Percentiles rank a stretch among this genome's conserved stretches.
Evolutionary conservation across 37 sponge, comb jelly and placozoan species (phyloP).

Genomic region (Petrosia ficiformis): DNA sequence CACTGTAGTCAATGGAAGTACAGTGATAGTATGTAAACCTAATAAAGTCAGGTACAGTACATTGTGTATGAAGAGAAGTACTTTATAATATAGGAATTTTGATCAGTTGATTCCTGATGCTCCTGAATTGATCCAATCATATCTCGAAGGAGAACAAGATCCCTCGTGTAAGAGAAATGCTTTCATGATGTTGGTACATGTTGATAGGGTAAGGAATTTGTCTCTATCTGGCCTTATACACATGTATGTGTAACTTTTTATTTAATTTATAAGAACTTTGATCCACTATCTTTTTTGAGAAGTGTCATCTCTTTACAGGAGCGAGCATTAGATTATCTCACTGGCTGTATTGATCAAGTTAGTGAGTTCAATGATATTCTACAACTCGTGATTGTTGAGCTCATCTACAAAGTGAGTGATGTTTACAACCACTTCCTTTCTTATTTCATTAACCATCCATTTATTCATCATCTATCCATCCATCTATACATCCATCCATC

Average conservation of each 20-base stretch:
- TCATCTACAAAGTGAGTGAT: slow-evolving; percentile 91
- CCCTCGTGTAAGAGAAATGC: slow-evolving; percentile 99
- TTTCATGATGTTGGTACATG: slow-evolving; percentile 99
- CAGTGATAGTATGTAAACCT: no score
- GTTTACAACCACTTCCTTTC: background rate
- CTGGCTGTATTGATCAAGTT: slow-evolving; percentile 95
- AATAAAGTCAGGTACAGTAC: no score
- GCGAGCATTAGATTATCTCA: slow-evolving; percentile 93
- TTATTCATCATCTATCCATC: no score
- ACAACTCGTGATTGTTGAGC: slow-evolving; percentile 98
- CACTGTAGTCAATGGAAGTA: no score
- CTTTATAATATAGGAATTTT: slow-evolving; percentile 64
- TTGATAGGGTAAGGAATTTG: slow-evolving; percentile 68
- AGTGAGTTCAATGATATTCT: slow-evolving; percentile 95
- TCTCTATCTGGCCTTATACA: background rate
- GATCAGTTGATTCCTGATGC: slow-evolving; percentile 95
- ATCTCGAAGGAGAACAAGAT: slow-evolving; percentile 95
- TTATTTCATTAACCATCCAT: background rate
- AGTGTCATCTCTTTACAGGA: slow-evolving; percentile 42
- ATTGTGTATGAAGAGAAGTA: background rate
- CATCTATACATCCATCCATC: no score
- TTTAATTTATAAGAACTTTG: background rate
- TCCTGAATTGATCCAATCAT: slow-evolving; percentile 94
- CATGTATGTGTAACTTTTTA: background rate
- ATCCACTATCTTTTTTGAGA: background rate